Percentiles rank a stretch among this genome's conserved stretches.
Evolutionary conservation across 2,888 invertebrate genomes (phyloP).

Genomic region (Chironomus riparius): DNA sequence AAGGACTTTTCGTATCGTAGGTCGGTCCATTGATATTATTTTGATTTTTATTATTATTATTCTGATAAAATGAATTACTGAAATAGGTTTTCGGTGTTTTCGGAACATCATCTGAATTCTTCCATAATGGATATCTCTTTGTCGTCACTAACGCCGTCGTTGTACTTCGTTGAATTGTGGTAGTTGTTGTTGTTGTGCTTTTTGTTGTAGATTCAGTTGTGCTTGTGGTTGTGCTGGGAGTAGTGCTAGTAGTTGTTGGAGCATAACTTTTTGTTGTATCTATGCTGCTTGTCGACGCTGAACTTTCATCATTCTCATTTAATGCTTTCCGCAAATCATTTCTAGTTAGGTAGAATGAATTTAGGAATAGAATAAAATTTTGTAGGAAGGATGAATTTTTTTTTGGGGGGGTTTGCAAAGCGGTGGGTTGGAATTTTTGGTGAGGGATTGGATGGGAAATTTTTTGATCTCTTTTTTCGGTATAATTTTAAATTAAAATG

Average conservation of each 20-base stretch:
- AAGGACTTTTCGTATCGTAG: constrained; percentile 1
- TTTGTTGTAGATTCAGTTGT: background rate
- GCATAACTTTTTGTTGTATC: constrained; percentile 28
- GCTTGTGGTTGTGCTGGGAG: background rate
- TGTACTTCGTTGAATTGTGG: constrained; percentile 26
- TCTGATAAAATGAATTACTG: constrained; percentile 24
- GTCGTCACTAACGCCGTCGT: constrained; percentile 12
- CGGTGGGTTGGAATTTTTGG: no score
- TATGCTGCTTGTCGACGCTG: background rate
- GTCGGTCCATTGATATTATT: constrained; percentile 16
- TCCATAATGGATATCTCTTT: constrained; percentile 17
- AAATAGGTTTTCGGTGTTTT: constrained; percentile 26
- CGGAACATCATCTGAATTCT: constrained; percentile 14
- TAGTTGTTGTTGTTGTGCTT: background rate
- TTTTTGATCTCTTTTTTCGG: no score
- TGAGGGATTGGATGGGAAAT: no score
- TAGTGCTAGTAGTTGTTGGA: background rate
- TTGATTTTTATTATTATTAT: constrained; percentile 18
- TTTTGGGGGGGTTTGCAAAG: no score
- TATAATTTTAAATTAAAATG: no score
- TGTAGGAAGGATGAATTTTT: no score
- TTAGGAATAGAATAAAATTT: no score
- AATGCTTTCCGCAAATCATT: constrained; percentile 12
- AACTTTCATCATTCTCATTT: background rate
- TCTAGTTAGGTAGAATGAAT: background rate